A percentile compares a stretch with the other conserved stretches of the same genome.
These are phyloP conservation scores for Leptosomus discolor DNA, from an alignment of 2,113 vertebrate species.

Conservation along the genomic window DNA sequence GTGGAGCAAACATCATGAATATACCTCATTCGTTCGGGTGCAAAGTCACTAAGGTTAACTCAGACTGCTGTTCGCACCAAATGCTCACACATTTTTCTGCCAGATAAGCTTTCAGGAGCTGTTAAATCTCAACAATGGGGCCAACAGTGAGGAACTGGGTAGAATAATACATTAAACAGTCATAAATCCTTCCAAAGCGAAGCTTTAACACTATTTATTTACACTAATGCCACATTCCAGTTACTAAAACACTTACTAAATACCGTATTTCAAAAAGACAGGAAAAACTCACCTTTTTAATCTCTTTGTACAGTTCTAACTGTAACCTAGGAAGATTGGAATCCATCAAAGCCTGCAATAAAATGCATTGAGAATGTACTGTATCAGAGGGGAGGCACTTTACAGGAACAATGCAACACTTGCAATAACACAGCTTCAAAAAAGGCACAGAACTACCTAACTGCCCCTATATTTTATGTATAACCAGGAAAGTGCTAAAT, in stretches of 20 bases:
- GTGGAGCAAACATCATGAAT: neutral
- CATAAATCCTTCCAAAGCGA: neutral
- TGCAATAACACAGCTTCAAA: neutral
- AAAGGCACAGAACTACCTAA: neutral
- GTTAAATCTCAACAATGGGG: neutral
- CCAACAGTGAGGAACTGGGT: neutral
- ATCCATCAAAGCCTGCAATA: conserved; percentile 93
- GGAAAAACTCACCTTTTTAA: conserved; percentile 89
- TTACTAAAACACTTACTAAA: neutral
- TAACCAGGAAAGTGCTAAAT: neutral
- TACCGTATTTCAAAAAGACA: neutral
- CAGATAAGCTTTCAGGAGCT: neutral
- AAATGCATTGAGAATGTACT: neutral
- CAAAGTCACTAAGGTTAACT: neutral
- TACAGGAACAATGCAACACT: neutral
- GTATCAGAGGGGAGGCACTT: neutral
- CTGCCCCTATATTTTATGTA: neutral
- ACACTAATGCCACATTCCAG: neutral
- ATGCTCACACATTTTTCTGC: conserved; percentile 5
- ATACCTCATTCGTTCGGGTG: neutral
- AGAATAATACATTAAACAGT: neutral
- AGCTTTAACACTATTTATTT: neutral
- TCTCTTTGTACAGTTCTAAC: conserved; percentile 96
- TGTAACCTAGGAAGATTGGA: conserved; percentile 93
- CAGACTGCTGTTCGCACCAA: conserved; percentile 2